These are phyloP conservation scores for Mythimna loreyi DNA, from an alignment of 2,888 invertebrate genomes.

Conservation along the genomic window DNA sequence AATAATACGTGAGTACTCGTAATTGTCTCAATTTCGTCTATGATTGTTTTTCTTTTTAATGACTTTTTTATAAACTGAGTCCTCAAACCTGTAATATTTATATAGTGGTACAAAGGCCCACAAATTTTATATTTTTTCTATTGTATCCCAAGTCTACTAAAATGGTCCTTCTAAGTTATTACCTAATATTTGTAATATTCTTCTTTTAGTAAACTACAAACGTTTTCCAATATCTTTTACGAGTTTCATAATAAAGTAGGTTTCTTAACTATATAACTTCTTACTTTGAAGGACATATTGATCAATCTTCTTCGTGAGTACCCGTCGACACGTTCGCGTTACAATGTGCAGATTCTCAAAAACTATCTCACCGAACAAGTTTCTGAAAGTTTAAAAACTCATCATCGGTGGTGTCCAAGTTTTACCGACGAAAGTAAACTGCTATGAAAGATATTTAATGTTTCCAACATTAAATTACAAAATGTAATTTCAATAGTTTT, in stretches of 20 bases:
- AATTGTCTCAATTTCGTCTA: too few relatives aligned
- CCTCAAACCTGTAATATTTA: too few relatives aligned
- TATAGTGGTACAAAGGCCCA: too few relatives aligned
- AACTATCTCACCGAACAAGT: conserved; percentile 48
- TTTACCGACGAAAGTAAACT: conserved; percentile 26
- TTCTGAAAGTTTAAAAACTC: conserved; percentile 48
- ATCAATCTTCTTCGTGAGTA: conserved; percentile 33
- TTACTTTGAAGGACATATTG: conserved; percentile 29
- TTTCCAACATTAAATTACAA: too few relatives aligned
- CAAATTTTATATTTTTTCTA: too few relatives aligned
- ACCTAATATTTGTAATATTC: not conserved
- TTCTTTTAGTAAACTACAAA: not conserved
- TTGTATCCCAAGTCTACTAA: not conserved
- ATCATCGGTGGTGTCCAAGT: conserved; percentile 41
- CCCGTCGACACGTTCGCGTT: conserved; percentile 17
- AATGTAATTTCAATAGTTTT: too few relatives aligned
- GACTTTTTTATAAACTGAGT: too few relatives aligned
- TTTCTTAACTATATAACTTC: conserved; percentile 6
- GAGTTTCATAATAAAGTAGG: conserved; percentile 3
- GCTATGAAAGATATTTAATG: conserved; percentile 16
- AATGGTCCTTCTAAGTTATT: too few relatives aligned
- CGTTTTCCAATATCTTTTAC: not conserved
- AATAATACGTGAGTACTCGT: too few relatives aligned
- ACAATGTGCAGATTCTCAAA: conserved; percentile 50
- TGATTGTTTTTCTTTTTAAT: too few relatives aligned